Evolutionary conservation across 2,113 vertebrate species (phyloP).

Genomic region (Psittacula cyanocephala): DNA sequence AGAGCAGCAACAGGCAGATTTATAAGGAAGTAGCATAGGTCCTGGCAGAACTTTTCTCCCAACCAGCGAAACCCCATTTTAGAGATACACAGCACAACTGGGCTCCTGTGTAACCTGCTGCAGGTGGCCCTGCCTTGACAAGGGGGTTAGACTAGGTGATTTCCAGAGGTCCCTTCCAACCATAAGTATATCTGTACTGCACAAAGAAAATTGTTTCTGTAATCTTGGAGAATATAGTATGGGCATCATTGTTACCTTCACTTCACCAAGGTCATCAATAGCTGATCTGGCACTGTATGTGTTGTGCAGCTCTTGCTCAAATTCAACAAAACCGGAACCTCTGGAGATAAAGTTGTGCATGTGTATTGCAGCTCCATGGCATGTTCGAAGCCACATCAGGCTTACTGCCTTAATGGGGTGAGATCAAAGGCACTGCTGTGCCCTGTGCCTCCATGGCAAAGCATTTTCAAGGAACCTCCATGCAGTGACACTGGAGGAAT

Average conservation of each 20-base stretch:
- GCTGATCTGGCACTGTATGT: not conserved
- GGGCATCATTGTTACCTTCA: not conserved
- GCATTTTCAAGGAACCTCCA: not conserved
- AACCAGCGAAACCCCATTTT: not conserved
- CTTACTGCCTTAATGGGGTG: not conserved
- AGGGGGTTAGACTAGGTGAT: not conserved
- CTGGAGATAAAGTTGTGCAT: accelerated
- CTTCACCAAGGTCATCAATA: not conserved
- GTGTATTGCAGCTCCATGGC: too few species aligned
- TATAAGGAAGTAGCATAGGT: not conserved
- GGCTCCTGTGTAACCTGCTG: not conserved
- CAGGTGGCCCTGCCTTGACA: not conserved
- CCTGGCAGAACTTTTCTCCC: not conserved
- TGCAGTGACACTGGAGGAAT: not conserved
- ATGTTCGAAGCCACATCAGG: not conserved
- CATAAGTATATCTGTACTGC: not conserved
- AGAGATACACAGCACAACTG: not conserved
- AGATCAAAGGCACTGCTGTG: not conserved
- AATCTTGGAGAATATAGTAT: not conserved
- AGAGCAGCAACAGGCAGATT: not conserved
- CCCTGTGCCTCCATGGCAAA: accelerated
- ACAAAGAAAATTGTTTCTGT: not conserved
- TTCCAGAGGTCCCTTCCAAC: not conserved
- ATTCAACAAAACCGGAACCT: accelerated
- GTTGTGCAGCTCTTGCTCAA: not conserved